Evolutionary conservation across 2,113 vertebrate species (phyloP), one percentile per base, ranked within the genome.

Genomic region (Brevimyrus niger): DNA sequence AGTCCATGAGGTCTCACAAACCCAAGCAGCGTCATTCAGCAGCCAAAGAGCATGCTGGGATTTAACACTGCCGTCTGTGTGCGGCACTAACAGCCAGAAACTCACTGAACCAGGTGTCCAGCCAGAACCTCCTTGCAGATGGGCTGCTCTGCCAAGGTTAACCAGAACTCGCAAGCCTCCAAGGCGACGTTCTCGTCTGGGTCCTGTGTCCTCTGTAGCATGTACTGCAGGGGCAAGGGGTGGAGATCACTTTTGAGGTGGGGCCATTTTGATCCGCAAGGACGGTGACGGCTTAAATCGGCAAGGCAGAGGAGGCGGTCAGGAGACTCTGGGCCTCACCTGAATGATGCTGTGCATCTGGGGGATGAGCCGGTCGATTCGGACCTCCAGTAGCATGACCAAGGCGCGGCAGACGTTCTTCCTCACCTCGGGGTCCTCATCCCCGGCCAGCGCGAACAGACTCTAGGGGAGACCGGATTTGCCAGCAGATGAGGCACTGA

Each of bases 281-380:
- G 38, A 27, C 3, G 23, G 55, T 23, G 6, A 61, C 55, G 35
- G 44, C n/a, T 3, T 1, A 65, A 65, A 27, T 10, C 17, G 4
- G 92, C 85, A 91, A 10, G 50, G 4, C 5, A 13, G 38, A 50
- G 10, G 2, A 46, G 9, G 44, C 4, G 19, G 17, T 31, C 6
- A 19, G 4, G 23, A 11, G 35, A 69, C 13, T 11, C 1, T 3
- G 15, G 27, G 50, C 2, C 93, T 90, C 89, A 98, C 97, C 97
- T 99, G 97, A 90, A 98, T 98, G 92, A 99, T 99, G 93, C 98
- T 99, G 94, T 99, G 97, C 98, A 98, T 98, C 94, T 99, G 98
- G 0, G 98, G 98, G 65, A 99, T 97, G 53, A 99, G 97, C n/a
- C 98, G 95, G 90, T 99, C 98, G 0, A 98, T 99, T 11, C 98